A percentile compares a stretch with the other conserved stretches of the same genome.
Conservation (phyloP, 2,888 invertebrate genomes). For the Andrena praecox region DNA sequence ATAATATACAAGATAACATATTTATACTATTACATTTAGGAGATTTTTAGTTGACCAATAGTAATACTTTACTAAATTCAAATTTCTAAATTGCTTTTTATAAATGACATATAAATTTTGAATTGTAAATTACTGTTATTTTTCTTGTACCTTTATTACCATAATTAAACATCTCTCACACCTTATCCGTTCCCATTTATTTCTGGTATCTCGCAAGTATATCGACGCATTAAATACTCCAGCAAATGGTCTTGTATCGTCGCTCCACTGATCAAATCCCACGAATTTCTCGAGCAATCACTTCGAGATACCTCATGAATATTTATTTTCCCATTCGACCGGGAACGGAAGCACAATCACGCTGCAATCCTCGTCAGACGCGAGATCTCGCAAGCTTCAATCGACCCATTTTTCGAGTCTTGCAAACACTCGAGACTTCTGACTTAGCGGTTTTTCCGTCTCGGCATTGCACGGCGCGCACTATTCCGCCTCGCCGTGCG, state of each 20-base stretch:
- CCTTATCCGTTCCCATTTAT: background rate
- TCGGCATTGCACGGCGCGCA: constrained; percentile 34
- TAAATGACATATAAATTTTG: too few relatives aligned
- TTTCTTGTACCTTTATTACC: too few relatives aligned
- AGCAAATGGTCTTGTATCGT: background rate
- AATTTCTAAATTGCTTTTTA: too few relatives aligned
- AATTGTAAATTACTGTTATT: too few relatives aligned
- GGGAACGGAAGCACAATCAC: constrained; percentile 30
- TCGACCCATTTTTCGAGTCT: constrained; percentile 75
- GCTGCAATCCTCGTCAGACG: constrained; percentile 60
- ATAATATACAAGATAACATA: too few relatives aligned
- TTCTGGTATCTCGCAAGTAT: background rate
- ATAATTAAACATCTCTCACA: background rate
- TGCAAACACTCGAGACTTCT: constrained; percentile 74
- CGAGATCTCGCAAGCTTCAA: constrained; percentile 73
- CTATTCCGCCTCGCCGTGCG: constrained; percentile 19
- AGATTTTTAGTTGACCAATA: too few relatives aligned
- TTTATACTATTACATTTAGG: too few relatives aligned
- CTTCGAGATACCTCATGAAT: constrained; percentile 26
- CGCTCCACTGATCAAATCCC: constrained; percentile 9
- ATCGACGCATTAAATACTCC: constrained; percentile 5
- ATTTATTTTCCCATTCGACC: constrained; percentile 21
- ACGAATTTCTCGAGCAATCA: constrained; percentile 44
- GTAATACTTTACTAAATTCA: too few relatives aligned
- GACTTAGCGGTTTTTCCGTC: constrained; percentile 70